Percentiles rank a stretch among this genome's conserved stretches.
These are phyloP conservation scores for Megalopta genalis DNA, from an alignment of 1,140 invertebrate species.

Conservation along the genomic window DNA sequence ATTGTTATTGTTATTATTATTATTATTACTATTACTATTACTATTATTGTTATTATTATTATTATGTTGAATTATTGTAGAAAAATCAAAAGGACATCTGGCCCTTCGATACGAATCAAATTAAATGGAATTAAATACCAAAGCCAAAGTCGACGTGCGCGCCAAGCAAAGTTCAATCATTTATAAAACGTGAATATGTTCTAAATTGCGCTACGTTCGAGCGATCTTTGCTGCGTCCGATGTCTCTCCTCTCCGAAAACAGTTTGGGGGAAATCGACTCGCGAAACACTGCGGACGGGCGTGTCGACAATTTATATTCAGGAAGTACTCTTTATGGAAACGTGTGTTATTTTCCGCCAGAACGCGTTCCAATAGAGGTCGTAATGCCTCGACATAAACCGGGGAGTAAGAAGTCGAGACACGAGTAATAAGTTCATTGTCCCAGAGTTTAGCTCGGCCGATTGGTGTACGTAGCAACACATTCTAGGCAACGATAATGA, in stretches of 20 bases:
- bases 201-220: no score
- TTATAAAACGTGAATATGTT: no score
- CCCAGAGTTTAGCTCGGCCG: neutral
- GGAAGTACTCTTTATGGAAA: conserved; percentile 3
- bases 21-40: no score
- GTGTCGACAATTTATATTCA: conserved; percentile 1
- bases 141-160: no score
- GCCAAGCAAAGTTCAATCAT: no score
- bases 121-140: no score
- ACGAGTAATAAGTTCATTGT: conserved; percentile 1
- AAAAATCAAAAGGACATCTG: no score
- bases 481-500: conserved; percentile 34
- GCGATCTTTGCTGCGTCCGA: no score
- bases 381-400: neutral
- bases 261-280: neutral
- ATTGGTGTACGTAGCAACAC: neutral
- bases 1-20: no score
- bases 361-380: neutral
- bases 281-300: neutral
- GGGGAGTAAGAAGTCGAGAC: neutral
- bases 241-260: neutral
- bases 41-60: no score
- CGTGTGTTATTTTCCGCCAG: neutral
- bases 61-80: no score
- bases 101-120: no score